A percentile compares a stretch with the other conserved stretches of the same genome.
phyloP scores from a whole-genome alignment of 2,888 invertebrate species.

The Cerceris rybyensis region DNA sequence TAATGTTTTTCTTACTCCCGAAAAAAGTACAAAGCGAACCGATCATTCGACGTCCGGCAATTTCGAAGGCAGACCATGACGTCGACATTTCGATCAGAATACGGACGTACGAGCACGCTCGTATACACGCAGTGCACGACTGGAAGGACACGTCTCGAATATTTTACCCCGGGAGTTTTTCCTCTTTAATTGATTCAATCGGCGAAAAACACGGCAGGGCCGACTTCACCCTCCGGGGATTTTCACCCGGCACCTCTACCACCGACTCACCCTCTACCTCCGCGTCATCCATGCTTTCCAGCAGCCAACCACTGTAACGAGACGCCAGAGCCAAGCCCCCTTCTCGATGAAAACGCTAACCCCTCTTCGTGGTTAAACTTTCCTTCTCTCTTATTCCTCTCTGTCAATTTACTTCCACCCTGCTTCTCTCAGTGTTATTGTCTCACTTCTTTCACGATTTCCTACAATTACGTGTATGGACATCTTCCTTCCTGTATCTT shows the following conservation, averaged over 20 bases:
- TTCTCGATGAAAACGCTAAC: conserved; percentile 72
- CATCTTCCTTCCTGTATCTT: conserved; percentile 10
- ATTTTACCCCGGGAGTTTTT: conserved; percentile 76
- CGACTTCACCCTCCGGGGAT: conserved; percentile 66
- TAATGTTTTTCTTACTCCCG: background rate
- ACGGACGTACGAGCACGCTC: conserved; percentile 48
- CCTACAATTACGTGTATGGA: conserved; percentile 17
- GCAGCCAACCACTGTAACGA: conserved; percentile 79
- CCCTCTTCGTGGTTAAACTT: conserved; percentile 67
- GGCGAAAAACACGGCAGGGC: conserved; percentile 81
- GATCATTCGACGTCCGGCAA: conserved; percentile 49
- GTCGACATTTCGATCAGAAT: conserved; percentile 58
- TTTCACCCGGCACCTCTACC: conserved; percentile 49
- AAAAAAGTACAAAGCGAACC: background rate
- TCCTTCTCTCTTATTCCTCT: conserved; percentile 17
- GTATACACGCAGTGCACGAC: conserved; percentile 53
- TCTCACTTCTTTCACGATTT: conserved; percentile 21
- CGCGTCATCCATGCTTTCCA: conserved; percentile 67
- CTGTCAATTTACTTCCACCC: conserved; percentile 30
- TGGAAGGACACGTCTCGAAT: conserved; percentile 72
- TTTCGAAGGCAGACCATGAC: conserved; percentile 43
- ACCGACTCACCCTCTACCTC: conserved; percentile 41
- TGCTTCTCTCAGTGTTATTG: conserved; percentile 30
- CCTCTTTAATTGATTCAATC: conserved; percentile 82
- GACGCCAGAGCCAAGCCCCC: conserved; percentile 79